phyloP scores from a whole-genome alignment of 2,113 vertebrate genomes.

The Eleginops maclovinus region DNA sequence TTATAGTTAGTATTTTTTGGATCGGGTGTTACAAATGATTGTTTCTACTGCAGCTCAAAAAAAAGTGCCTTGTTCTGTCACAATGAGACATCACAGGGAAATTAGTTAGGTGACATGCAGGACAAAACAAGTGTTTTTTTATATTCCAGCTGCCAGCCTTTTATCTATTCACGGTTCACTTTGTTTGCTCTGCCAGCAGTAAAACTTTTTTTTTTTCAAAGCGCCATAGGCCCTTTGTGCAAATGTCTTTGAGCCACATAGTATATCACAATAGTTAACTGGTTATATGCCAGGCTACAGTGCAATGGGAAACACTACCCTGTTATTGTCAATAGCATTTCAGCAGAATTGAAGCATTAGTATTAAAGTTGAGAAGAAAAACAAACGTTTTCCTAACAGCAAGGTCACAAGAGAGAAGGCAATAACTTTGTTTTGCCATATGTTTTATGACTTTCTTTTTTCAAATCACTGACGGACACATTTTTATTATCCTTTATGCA shows the following conservation, averaged over 20 bases:
- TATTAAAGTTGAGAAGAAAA: slow-evolving; percentile 19
- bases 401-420: slow-evolving; percentile 28
- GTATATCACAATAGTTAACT: slow-evolving; percentile 7
- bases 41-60: slow-evolving; percentile 26
- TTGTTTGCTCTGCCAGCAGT: slow-evolving; percentile 33
- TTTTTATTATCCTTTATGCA: background rate
- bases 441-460: slow-evolving; percentile 24
- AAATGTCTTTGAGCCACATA: slow-evolving; percentile 30
- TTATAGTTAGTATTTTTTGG: slow-evolving; percentile 49
- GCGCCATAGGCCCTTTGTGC: slow-evolving; percentile 20
- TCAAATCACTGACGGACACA: slow-evolving; percentile 10
- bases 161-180: slow-evolving; percentile 57
- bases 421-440: slow-evolving; percentile 2
- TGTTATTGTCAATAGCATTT: slow-evolving; percentile 26
- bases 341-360: background rate
- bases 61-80: slow-evolving; percentile 45
- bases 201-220: slow-evolving; percentile 40
- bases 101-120: slow-evolving; percentile 78
- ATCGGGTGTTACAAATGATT: slow-evolving; percentile 76
- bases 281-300: background rate
- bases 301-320: slow-evolving; percentile 18
- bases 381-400: background rate
- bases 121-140: slow-evolving; percentile 55
- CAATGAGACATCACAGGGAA: slow-evolving; percentile 79
- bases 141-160: slow-evolving; percentile 55